Conservation (phyloP, 1,140 invertebrate genomes). For the Trachymyrmex septentrionalis region DNA sequence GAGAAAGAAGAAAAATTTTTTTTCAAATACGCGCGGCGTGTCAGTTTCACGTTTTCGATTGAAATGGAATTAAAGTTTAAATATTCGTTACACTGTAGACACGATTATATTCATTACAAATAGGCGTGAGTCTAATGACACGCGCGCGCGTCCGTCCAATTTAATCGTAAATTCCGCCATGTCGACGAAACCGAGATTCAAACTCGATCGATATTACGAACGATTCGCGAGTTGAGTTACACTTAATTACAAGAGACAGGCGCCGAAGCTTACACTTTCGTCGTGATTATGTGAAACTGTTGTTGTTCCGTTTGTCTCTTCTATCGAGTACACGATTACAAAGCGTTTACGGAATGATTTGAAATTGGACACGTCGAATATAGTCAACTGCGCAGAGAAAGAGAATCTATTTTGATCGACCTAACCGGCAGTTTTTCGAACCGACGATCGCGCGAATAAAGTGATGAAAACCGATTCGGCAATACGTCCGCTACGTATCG, state of each 20-base stretch:
- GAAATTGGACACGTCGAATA: background rate
- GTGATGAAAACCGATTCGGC: slow-evolving; percentile 14
- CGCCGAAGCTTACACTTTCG: slow-evolving; percentile 30
- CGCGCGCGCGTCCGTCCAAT: background rate
- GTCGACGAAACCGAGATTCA: slow-evolving; percentile 20
- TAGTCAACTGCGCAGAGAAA: background rate
- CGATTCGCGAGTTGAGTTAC: slow-evolving; percentile 57
- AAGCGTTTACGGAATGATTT: slow-evolving; percentile 22
- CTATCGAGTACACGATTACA: slow-evolving; percentile 11
- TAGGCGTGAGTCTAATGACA: slow-evolving; percentile 25
- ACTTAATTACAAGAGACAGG: slow-evolving; percentile 51
- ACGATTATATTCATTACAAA: slow-evolving; percentile 19
- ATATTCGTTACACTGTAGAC: background rate
- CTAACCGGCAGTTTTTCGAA: background rate
- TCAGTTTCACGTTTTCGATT: background rate
- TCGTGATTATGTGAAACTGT: slow-evolving; percentile 31
- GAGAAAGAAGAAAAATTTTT: background rate
- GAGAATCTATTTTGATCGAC: slow-evolving; percentile 2
- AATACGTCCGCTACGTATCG: background rate
- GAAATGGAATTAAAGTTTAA: slow-evolving; percentile 9
- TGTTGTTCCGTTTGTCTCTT: background rate
- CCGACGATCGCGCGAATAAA: background rate
- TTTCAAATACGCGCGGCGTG: background rate
- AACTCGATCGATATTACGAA: slow-evolving; percentile 50
- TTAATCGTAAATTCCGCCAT: slow-evolving; percentile 10